phyloP scores from a whole-genome alignment of 2,113 vertebrate species.

The Barnardius zonarius region DNA sequence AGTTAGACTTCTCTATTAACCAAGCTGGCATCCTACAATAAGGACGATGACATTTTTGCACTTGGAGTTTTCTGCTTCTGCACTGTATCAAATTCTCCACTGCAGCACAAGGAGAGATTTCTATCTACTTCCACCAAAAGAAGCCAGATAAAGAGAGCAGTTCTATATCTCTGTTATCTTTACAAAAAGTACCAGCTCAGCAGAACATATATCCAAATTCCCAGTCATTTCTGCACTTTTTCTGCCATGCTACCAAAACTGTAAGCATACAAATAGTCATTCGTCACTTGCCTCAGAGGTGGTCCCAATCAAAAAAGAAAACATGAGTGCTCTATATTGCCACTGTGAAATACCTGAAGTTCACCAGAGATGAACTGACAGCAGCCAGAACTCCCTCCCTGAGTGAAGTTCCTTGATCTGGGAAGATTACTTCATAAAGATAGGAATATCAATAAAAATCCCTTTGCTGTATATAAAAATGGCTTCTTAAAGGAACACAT shows the following conservation, averaged over 20 bases:
- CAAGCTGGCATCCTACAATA: background rate
- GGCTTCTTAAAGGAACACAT: background rate
- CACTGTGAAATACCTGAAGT: background rate
- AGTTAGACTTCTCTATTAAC: background rate
- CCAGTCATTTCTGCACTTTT: background rate
- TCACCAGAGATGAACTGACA: background rate
- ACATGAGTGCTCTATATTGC: background rate
- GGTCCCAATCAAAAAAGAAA: background rate
- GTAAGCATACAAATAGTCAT: fast-evolving
- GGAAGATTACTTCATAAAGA: background rate
- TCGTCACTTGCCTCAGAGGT: background rate
- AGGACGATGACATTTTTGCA: background rate
- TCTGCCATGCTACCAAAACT: background rate
- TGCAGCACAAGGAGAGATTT: background rate
- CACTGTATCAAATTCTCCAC: background rate
- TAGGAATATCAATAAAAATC: background rate
- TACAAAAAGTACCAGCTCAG: background rate
- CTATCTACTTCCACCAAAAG: background rate
- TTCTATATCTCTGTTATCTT: background rate
- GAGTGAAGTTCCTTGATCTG: background rate
- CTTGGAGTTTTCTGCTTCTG: slow-evolving; percentile 19
- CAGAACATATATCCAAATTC: background rate
- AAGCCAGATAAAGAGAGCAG: background rate
- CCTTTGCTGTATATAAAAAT: background rate
- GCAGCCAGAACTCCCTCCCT: background rate